Evolutionary conservation across 2,888 invertebrate genomes (phyloP), one percentile per base, ranked within the genome.

Genomic region (Psylliodes chrysocephalus): DNA sequence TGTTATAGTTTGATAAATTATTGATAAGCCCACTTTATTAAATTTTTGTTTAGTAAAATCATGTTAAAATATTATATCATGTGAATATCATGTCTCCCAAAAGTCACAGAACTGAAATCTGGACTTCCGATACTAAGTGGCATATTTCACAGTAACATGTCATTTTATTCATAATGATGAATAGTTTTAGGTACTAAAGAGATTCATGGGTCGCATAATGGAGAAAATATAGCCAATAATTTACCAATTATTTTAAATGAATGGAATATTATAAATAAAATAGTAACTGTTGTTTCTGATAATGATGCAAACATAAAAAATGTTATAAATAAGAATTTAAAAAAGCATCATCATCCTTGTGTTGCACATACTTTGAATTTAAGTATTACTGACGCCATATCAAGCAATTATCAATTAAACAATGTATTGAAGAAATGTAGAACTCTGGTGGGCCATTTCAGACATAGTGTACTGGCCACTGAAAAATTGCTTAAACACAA

Each of bases 351-450:
- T 60, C 66, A 72, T 57, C 71, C 71, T 10, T 73, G 72, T 63
- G 69, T 73, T 6, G 71, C 72, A 17, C 73, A 73, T 60, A 72
- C 69, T 0, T 56, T 71, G 30, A 73, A 73, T 67, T 15, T 71
- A 42, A 55, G 33, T 22, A 44, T 63, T 12, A 67, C 51, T 30
- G 67, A 70, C 7, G 35, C 49, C 7, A 57, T 57, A 10, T n/a
- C 46, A 14, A 30, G n/a, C n/a, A 47, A 46, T 44, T 5, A 12
- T 5, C 14, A 33, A 28, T 49, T 44, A 6, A 17, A 44, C 19
- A 44, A 10, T 19, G 6, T 44, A n/a, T 18, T 44, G n/a, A 44
- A 44, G 44, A 44, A 44, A 44, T 44, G 44, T 44, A 44, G 22
- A 18, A 44, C 44, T 12, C 8, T 44, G n/a, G n/a, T n/a, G n/a